These are phyloP conservation scores for Therioaphis trifolii DNA, from an alignment of 2,888 invertebrate genomes.

Conservation along the genomic window DNA sequence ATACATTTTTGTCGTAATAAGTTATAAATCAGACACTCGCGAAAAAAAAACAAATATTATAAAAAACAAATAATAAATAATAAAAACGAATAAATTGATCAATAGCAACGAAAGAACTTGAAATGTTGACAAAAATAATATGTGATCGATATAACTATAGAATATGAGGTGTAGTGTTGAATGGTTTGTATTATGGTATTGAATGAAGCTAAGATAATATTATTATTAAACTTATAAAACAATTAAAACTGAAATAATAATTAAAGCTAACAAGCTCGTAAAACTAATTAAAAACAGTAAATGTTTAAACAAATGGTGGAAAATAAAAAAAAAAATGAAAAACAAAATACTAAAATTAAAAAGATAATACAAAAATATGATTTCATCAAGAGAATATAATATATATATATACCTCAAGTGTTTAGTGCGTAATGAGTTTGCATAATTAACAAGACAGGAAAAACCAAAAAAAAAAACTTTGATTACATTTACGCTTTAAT, in stretches of 20 bases:
- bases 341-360: neutral
- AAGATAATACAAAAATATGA: neutral
- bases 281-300: slow-evolving; percentile 26
- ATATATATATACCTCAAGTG: neutral
- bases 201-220: too few relatives aligned
- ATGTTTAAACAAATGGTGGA: neutral
- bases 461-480: neutral
- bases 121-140: too few relatives aligned
- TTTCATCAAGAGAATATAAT: neutral
- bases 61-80: too few relatives aligned
- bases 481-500: too few relatives aligned
- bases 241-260: neutral
- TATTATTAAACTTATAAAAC: neutral
- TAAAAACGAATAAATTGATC: too few relatives aligned
- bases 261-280: neutral
- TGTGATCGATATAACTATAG: too few relatives aligned
- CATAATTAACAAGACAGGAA: neutral
- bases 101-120: too few relatives aligned
- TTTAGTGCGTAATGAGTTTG: neutral
- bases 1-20: too few relatives aligned
- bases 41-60: too few relatives aligned
- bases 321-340: neutral
- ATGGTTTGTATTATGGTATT: too few relatives aligned
- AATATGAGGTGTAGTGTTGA: too few relatives aligned
- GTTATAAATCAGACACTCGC: too few relatives aligned